Evolutionary conservation across 2,888 invertebrate species (phyloP).

Genomic region (Ramazzottius varieornatus): DNA sequence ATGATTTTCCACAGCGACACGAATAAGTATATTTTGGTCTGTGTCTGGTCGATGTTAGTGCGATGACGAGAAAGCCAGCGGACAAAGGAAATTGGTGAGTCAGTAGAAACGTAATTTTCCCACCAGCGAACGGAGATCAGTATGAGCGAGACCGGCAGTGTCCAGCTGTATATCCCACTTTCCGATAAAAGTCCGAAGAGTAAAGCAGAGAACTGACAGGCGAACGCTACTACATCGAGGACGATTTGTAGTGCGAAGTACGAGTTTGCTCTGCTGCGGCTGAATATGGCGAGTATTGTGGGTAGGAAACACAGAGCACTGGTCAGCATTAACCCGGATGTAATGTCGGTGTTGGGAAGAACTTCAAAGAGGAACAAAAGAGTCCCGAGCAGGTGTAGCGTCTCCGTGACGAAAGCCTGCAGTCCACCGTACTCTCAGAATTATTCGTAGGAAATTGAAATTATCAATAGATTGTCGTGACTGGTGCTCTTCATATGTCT

Average conservation of each 20-base stretch:
- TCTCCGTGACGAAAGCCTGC: not conserved
- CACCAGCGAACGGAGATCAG: constrained; percentile 17
- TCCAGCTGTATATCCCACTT: constrained; percentile 8
- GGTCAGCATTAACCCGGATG: constrained; percentile 14
- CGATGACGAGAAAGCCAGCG: not conserved
- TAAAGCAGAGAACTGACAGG: not conserved
- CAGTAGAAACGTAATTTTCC: constrained; percentile 19
- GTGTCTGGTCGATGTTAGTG: not conserved
- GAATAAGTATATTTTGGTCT: not conserved
- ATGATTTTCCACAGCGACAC: not conserved
- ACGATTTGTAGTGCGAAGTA: not conserved
- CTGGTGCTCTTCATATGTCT: too few species aligned
- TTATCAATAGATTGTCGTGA: too few species aligned
- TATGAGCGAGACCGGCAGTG: constrained; percentile 15
- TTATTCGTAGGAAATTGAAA: too few species aligned
- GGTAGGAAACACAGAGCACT: constrained; percentile 12
- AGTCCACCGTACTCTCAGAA: too few species aligned
- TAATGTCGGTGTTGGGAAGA: constrained; percentile 6
- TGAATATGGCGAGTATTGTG: not conserved
- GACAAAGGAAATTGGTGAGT: constrained; percentile 4
- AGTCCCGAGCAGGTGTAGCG: not conserved
- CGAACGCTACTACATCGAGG: not conserved
- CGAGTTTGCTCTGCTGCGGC: not conserved
- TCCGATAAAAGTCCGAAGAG: not conserved
- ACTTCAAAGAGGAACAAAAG: not conserved